Evolutionary conservation across 2,888 invertebrate species (phyloP).

Genomic region (Herminia tarsipennalis): DNA sequence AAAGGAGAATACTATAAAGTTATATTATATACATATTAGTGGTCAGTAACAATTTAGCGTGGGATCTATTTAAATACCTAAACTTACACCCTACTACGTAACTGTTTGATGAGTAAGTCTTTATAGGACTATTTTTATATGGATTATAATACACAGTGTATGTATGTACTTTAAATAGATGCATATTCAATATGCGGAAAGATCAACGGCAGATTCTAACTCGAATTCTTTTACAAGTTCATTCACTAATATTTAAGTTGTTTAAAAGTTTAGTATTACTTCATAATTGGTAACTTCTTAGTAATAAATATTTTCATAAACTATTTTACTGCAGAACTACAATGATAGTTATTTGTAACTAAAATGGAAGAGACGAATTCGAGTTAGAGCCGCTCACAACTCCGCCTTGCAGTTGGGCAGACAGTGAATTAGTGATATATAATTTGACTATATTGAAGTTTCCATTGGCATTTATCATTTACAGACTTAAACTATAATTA

Average conservation of each 20-base stretch:
- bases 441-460: slow-evolving; percentile 47
- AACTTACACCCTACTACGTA: slow-evolving; percentile 33
- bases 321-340: too few species aligned
- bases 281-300: too few species aligned
- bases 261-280: too few species aligned
- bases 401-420: slow-evolving; percentile 36
- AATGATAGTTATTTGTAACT: too few species aligned
- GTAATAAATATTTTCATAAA: too few species aligned
- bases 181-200: slow-evolving; percentile 33
- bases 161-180: slow-evolving; percentile 32
- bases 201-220: slow-evolving; percentile 14
- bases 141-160: slow-evolving; percentile 48
- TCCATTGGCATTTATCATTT: slow-evolving; percentile 69
- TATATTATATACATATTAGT: slow-evolving; percentile 26
- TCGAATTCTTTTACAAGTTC: slow-evolving; percentile 18
- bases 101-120: slow-evolving; percentile 45
- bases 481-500: slow-evolving; percentile 40
- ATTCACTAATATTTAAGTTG: too few species aligned
- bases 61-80: slow-evolving; percentile 41
- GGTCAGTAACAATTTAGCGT: slow-evolving; percentile 43
- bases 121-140: slow-evolving; percentile 63
- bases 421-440: slow-evolving; percentile 53
- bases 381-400: slow-evolving; percentile 20
- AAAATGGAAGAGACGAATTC: slow-evolving; percentile 19
- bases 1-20: slow-evolving; percentile 24